Evolutionary conservation across 2,888 invertebrate genomes (phyloP), one percentile per base, ranked within the genome.

Genomic region (Platerodrilus igneus): DNA sequence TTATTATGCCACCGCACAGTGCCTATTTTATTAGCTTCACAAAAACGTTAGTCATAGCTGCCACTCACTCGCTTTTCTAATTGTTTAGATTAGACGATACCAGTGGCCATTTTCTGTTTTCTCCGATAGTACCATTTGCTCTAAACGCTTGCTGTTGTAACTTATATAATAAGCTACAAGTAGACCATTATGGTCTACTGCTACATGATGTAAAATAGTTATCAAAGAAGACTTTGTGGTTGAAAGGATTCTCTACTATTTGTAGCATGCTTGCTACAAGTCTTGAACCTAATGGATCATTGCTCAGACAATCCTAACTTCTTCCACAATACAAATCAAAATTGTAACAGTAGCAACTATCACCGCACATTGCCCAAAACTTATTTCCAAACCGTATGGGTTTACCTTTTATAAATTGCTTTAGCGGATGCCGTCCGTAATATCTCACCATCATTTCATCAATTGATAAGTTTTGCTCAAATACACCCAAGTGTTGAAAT

Each of bases 361-460:
- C 3, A 20, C 27, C 30, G 15, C 46, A 43, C 7, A 46, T 10
- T 22, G 36, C 37, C 39, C 39, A 39, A 6, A 28, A 27, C 22
- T 37, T 45, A 28, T 35, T 33, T 8, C 45, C 40, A 27, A 45
- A 45, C 6, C 36, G 28, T 4, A 40, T 36, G 8, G 44, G 36
- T 14, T 36, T 41, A 9, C 27, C 13, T 6, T 23, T 23, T 10
- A 46, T 40, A 31, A 37, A 43, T 11, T 43, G 40, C 22, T 43
- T 41, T 21, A 43, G 33, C 4, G 10, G 17, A 26, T 28, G 21
- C 15, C 23, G 18, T 2, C 43, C 35, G 21, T 33, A 43, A 27
- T 36, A 43, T 27, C 34, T 40, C 7, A 43, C 9, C 9, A 46
- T 47, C 32, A 37, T 43, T 21, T 43, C 37, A 31, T 47, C 37